Percentiles rank a stretch among this genome's conserved stretches.
These are phyloP conservation scores for Sinelater perroti DNA, from an alignment of 2,888 invertebrate genomes.

Conservation along the genomic window DNA sequence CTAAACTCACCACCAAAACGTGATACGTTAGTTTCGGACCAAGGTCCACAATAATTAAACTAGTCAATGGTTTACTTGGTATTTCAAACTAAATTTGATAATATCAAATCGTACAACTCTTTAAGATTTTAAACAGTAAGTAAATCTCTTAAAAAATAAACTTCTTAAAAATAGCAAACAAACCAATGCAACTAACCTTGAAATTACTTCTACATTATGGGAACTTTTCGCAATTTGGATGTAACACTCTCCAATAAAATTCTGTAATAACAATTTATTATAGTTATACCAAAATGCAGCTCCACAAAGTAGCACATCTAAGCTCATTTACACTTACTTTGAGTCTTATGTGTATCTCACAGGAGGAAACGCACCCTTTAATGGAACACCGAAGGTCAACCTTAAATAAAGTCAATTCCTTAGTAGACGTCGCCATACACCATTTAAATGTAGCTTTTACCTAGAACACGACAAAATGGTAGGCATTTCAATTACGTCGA, in stretches of 20 bases:
- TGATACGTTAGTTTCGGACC: too few species aligned
- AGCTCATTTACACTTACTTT: too few species aligned
- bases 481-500: not conserved
- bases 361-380: too few species aligned
- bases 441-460: not conserved
- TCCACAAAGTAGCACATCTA: conserved; percentile 11
- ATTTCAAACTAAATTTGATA: too few species aligned
- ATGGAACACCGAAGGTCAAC: conserved; percentile 42
- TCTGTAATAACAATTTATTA: not conserved
- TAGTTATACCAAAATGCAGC: not conserved
- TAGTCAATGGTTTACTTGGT: too few species aligned
- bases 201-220: conserved; percentile 14
- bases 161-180: too few species aligned
- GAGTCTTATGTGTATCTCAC: too few species aligned
- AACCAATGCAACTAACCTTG: conserved; percentile 14
- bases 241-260: conserved; percentile 3
- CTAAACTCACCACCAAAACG: too few species aligned
- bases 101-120: too few species aligned
- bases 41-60: too few species aligned
- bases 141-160: too few species aligned
- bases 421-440: not conserved
- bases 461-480: not conserved
- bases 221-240: not conserved
- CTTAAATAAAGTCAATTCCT: conserved; percentile 18
- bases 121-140: too few species aligned